A percentile compares a stretch with the other conserved stretches of the same genome.
Conservation (phyloP, 2,888 invertebrate genomes). For the Melieria picta region DNA sequence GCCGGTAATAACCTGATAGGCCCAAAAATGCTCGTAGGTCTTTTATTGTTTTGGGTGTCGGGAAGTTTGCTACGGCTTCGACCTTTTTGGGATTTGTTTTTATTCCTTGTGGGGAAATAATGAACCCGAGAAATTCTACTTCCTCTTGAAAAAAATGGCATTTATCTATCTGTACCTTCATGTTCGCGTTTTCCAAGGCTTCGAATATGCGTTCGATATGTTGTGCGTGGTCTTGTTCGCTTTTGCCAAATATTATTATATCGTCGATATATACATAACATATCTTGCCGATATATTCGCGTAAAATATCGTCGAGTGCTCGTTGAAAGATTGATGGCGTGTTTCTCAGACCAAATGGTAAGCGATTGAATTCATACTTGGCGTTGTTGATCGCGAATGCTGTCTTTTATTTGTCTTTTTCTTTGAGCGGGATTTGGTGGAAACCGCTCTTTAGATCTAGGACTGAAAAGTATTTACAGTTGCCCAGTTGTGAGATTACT, state of each 20-base stretch:
- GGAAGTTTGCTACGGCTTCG: slow-evolving; percentile 24
- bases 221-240: slow-evolving; percentile 15
- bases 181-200: slow-evolving; percentile 24
- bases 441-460: slow-evolving; percentile 29
- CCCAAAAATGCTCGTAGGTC: slow-evolving; percentile 33
- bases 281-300: slow-evolving; percentile 17
- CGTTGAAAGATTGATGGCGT: slow-evolving; percentile 28
- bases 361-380: slow-evolving; percentile 25
- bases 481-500: slow-evolving; percentile 21
- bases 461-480: slow-evolving; percentile 11
- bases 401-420: neutral
- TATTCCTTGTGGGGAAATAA: slow-evolving; percentile 26
- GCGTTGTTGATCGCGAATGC: slow-evolving; percentile 20
- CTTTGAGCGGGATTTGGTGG: slow-evolving; percentile 37
- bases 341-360: slow-evolving; percentile 28
- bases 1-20: slow-evolving; percentile 28
- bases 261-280: slow-evolving; percentile 31
- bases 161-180: slow-evolving; percentile 33
- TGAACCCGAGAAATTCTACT: slow-evolving; percentile 31
- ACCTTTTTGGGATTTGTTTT: slow-evolving; percentile 28
- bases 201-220: slow-evolving; percentile 17
- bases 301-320: slow-evolving; percentile 25
- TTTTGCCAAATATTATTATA: slow-evolving; percentile 19
- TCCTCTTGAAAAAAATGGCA: slow-evolving; percentile 33
- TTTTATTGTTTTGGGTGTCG: slow-evolving; percentile 19